phyloP scores from a whole-genome alignment of 2,113 vertebrate genomes.

The Grus americana region DNA sequence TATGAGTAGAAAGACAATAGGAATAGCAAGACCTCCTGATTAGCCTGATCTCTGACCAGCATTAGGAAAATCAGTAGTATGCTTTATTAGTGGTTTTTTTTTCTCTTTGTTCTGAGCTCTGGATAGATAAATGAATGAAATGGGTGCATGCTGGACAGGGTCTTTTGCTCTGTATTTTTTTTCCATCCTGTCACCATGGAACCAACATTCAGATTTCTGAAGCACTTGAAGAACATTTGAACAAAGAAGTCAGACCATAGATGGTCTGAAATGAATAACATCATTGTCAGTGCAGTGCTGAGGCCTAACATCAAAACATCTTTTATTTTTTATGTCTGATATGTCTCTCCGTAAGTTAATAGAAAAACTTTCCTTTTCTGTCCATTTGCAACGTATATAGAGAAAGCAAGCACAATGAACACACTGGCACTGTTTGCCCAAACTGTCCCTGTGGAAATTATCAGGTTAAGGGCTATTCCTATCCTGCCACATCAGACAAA shows the following conservation, averaged over 20 bases:
- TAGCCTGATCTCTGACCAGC: not conserved
- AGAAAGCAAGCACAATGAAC: not conserved
- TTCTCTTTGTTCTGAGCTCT: constrained; percentile 16
- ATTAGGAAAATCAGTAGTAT: not conserved
- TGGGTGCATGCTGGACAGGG: not conserved
- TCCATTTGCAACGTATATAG: not conserved
- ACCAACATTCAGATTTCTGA: not conserved
- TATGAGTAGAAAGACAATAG: not conserved
- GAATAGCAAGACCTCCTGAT: not conserved
- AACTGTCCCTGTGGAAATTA: not conserved
- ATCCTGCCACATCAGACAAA: not conserved
- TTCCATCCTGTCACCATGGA: not conserved
- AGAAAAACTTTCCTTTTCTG: not conserved
- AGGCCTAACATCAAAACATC: not conserved
- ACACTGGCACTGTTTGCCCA: not conserved
- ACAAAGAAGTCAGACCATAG: not conserved
- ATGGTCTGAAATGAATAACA: not conserved
- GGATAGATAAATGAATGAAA: constrained; percentile 16
- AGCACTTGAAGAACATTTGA: not conserved
- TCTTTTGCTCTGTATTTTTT: not conserved
- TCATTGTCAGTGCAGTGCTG: not conserved
- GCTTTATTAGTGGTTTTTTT: constrained; percentile 6
- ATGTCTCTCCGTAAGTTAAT: not conserved
- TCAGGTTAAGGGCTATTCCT: not conserved
- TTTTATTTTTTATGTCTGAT: not conserved